Percentiles rank a stretch among this genome's conserved stretches.
Conservation (phyloP, 2,888 invertebrate species). For the Hydropsyche betteni region DNA sequence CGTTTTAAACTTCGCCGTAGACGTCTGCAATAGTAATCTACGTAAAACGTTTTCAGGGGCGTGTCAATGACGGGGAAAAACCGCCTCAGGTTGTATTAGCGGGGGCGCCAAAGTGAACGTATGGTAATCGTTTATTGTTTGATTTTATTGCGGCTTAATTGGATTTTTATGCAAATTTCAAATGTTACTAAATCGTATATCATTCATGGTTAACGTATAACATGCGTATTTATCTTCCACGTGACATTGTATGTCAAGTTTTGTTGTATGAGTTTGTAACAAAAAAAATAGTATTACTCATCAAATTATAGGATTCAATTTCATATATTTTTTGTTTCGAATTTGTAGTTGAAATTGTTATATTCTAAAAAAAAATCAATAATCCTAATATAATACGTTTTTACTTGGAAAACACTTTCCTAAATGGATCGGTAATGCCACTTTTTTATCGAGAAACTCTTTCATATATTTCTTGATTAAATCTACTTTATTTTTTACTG, state of each 20-base stretch:
- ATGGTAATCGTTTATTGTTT: slow-evolving; percentile 11
- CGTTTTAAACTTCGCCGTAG: not conserved
- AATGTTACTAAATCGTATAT: not conserved
- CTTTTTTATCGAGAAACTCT: too few species aligned
- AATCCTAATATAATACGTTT: too few species aligned
- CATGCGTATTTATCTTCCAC: not conserved
- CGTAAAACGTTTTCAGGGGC: slow-evolving; percentile 9
- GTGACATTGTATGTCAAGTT: not conserved
- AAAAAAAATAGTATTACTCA: too few species aligned
- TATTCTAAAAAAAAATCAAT: too few species aligned
- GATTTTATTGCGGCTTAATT: slow-evolving; percentile 17
- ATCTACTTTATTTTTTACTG: too few species aligned
- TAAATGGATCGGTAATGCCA: too few species aligned
- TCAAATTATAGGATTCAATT: too few species aligned
- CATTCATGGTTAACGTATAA: not conserved
- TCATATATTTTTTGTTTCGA: too few species aligned
- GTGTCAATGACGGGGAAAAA: slow-evolving; percentile 1
- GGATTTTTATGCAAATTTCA: slow-evolving; percentile 13
- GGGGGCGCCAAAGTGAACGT: not conserved
- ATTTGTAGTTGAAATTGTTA: too few species aligned
- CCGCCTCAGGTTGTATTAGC: not conserved
- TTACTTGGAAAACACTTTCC: too few species aligned
- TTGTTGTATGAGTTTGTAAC: too few species aligned
- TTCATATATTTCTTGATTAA: too few species aligned
- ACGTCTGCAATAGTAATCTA: not conserved